phyloP scores from a whole-genome alignment of 2,113 vertebrate species.

The Orientallactaga bullata region DNA sequence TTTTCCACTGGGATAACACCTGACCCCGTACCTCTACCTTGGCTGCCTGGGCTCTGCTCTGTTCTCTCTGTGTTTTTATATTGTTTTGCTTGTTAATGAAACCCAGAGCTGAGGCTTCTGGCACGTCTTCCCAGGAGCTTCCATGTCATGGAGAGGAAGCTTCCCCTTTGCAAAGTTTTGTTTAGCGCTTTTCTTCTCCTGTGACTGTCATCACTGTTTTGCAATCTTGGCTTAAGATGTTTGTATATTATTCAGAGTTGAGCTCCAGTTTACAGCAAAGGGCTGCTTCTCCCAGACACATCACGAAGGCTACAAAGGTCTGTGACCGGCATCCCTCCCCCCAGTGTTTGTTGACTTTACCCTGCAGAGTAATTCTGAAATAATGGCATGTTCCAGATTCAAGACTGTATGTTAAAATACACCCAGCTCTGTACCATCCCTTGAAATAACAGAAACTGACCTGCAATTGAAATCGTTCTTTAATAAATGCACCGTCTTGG shows the following conservation, averaged over 20 bases:
- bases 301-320: not conserved
- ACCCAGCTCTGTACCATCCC: not conserved
- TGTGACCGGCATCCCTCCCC: no score
- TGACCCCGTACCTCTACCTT: not conserved
- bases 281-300: not conserved
- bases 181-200: constrained; percentile 1
- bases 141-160: not conserved
- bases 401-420: not conserved
- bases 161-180: not conserved
- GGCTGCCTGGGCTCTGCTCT: not conserved
- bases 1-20: not conserved
- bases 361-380: not conserved
- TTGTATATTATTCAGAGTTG: constrained; percentile 37
- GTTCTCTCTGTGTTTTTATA: not conserved
- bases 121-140: not conserved
- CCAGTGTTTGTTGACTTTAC: not conserved
- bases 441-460: constrained; percentile 41
- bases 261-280: constrained; percentile 38
- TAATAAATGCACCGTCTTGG: constrained; percentile 53
- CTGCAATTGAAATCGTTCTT: constrained; percentile 47
- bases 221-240: not conserved
- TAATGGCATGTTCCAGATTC: not conserved
- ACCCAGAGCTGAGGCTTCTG: not conserved
- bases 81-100: not conserved
- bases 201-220: not conserved